A percentile compares a stretch with the other conserved stretches of the same genome.
Evolutionary conservation across 1,140 invertebrate species (phyloP).

Genomic region (Muscidifurax raptorellus): DNA sequence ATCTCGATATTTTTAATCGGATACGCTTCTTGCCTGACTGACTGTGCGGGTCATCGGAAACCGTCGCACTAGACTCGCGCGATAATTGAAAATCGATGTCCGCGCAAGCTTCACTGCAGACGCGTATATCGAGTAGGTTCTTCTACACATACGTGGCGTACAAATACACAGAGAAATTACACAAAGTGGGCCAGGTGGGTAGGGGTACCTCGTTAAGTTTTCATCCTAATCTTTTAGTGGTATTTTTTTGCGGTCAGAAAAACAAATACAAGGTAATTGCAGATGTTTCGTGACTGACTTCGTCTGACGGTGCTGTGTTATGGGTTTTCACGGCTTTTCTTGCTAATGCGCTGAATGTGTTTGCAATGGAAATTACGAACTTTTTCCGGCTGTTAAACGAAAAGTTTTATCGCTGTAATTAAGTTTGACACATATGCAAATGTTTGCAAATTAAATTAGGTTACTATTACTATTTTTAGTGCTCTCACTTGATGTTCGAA

Average conservation of each 20-base stretch:
- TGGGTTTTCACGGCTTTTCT: background rate
- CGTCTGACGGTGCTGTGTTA: background rate
- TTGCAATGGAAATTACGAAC: background rate
- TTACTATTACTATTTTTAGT: background rate
- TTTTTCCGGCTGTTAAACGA: background rate
- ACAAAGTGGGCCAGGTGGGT: slow-evolving; percentile 23
- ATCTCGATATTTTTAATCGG: background rate
- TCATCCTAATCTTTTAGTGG: slow-evolving; percentile 20
- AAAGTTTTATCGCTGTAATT: background rate
- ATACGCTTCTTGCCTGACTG: background rate
- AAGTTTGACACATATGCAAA: background rate
- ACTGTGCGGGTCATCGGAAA: background rate
- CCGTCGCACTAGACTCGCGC: slow-evolving; percentile 27
- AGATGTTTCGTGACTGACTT: no score
- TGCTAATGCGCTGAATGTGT: background rate
- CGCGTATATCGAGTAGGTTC: slow-evolving; percentile 15
- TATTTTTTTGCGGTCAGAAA: background rate
- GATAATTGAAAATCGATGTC: slow-evolving; percentile 62
- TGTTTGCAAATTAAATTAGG: background rate
- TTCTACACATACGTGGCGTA: no score
- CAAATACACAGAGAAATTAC: no score
- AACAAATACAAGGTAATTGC: no score
- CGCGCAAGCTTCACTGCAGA: background rate
- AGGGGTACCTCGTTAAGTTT: slow-evolving; percentile 18
- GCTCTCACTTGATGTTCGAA: background rate